Percentiles rank a stretch among this genome's conserved stretches.
Evolutionary conservation across 2,797 vertebrate species (phyloP).

Genomic region (Cottoperca gobio): DNA sequence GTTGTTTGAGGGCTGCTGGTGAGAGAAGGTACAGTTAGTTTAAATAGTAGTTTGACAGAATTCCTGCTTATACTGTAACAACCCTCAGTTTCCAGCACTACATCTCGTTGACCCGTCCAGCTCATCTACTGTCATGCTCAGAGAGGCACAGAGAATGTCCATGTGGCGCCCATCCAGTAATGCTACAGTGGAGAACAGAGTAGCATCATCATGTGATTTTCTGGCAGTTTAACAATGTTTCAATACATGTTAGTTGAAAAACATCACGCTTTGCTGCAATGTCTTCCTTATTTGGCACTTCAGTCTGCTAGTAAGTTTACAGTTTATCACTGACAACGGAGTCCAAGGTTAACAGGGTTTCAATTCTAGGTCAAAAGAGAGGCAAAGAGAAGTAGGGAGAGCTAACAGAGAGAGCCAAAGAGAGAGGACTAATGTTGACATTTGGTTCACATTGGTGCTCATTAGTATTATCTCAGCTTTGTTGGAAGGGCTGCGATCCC

Average conservation of each 20-base stretch:
- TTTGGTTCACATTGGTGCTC: constrained; percentile 55
- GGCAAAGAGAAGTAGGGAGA: neutral
- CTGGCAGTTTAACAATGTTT: constrained; percentile 42
- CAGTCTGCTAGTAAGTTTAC: constrained; percentile 3
- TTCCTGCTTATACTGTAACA: neutral
- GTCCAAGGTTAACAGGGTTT: constrained; percentile 35
- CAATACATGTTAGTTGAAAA: constrained; percentile 35
- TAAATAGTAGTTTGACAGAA: neutral
- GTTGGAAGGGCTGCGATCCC: constrained; percentile 38
- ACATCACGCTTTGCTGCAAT: constrained; percentile 35
- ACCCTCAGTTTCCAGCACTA: constrained; percentile 1
- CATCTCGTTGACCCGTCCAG: constrained; percentile 2
- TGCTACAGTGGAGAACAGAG: constrained; percentile 57
- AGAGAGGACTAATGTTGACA: constrained; percentile 16
- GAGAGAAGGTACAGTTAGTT: neutral
- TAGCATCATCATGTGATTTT: constrained; percentile 57
- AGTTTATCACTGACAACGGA: constrained; percentile 6
- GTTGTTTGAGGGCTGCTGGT: neutral
- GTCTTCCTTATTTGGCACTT: constrained; percentile 58
- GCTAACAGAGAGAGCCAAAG: neutral
- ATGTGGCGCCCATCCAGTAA: constrained; percentile 36
- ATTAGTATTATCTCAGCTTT: constrained; percentile 54
- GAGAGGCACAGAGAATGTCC: constrained; percentile 56
- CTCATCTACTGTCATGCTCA: constrained; percentile 58
- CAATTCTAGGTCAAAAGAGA: constrained; percentile 41